phyloP scores from a whole-genome alignment of 2,888 invertebrate species.

The Pandemis heparana region DNA sequence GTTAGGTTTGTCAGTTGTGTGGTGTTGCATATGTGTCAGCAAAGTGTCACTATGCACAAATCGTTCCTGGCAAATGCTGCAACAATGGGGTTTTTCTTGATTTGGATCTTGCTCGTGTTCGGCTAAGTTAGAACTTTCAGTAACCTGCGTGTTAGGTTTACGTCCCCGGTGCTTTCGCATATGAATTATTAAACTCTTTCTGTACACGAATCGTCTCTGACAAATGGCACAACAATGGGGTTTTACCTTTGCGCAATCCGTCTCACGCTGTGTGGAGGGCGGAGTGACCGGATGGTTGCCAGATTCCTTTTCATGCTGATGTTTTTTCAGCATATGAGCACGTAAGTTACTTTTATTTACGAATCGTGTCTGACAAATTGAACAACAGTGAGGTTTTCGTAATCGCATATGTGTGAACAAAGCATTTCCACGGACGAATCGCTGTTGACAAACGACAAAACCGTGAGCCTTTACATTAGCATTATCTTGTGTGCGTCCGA shows the following conservation, averaged over 20 bases:
- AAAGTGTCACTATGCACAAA: too few species aligned
- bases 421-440: not conserved
- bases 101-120: too few species aligned
- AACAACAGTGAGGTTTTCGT: too few species aligned
- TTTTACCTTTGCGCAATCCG: too few species aligned
- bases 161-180: not conserved
- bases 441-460: not conserved
- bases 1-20: not conserved
- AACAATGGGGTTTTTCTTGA: too few species aligned
- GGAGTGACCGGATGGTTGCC: not conserved
- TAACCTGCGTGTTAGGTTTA: not conserved
- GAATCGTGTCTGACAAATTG: too few species aligned
- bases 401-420: too few species aligned
- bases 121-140: too few species aligned
- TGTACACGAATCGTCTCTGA: not conserved
- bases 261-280: not conserved
- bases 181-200: not conserved
- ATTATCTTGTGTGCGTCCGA: not conserved
- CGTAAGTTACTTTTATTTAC: too few species aligned
- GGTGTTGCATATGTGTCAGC: not conserved
- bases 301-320: too few species aligned
- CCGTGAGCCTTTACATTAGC: not conserved
- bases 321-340: too few species aligned
- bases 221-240: not conserved
- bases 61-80: too few species aligned